Percentiles rank a stretch among this genome's conserved stretches.
Evolutionary conservation across 2,888 invertebrate species (phyloP).

Genomic region (Drosophila atripex): DNA sequence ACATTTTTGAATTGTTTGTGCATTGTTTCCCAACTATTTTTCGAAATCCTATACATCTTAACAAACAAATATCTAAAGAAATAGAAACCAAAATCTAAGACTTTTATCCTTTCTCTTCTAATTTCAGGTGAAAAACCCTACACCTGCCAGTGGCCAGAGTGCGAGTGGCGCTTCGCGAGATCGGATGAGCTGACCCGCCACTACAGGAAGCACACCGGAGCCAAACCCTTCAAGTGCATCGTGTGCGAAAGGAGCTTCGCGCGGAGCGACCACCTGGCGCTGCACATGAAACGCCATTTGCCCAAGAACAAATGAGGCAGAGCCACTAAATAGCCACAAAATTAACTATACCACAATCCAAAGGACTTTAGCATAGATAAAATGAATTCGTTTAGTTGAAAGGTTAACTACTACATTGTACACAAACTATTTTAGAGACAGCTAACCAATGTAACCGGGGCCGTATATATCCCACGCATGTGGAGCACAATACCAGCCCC

Average conservation of each 20-base stretch:
- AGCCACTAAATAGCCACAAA: slow-evolving; percentile 38
- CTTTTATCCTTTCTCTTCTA: slow-evolving; percentile 40
- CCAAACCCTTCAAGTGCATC: slow-evolving; percentile 98
- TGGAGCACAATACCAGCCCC: neutral
- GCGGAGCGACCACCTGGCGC: slow-evolving; percentile 96
- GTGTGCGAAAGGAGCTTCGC: slow-evolving; percentile 98
- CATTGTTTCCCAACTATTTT: no score
- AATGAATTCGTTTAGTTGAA: slow-evolving; percentile 44
- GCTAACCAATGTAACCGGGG: slow-evolving; percentile 23
- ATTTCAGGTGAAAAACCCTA: slow-evolving; percentile 97
- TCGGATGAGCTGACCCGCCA: slow-evolving; percentile 98
- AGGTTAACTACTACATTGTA: slow-evolving; percentile 62
- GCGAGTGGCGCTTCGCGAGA: slow-evolving; percentile 98
- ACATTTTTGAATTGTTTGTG: no score
- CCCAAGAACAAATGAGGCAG: slow-evolving; percentile 87
- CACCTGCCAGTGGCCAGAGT: slow-evolving; percentile 98
- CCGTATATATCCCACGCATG: neutral
- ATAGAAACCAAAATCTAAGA: neutral
- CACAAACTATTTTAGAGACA: slow-evolving; percentile 25
- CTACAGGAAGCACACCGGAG: slow-evolving; percentile 98
- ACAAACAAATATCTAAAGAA: neutral
- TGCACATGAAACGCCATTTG: slow-evolving; percentile 98
- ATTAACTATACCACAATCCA: slow-evolving; percentile 80
- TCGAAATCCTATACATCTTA: no score
- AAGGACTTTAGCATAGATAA: slow-evolving; percentile 81